phyloP scores from a whole-genome alignment of 2,797 vertebrate species.

The Dipus sagitta region DNA sequence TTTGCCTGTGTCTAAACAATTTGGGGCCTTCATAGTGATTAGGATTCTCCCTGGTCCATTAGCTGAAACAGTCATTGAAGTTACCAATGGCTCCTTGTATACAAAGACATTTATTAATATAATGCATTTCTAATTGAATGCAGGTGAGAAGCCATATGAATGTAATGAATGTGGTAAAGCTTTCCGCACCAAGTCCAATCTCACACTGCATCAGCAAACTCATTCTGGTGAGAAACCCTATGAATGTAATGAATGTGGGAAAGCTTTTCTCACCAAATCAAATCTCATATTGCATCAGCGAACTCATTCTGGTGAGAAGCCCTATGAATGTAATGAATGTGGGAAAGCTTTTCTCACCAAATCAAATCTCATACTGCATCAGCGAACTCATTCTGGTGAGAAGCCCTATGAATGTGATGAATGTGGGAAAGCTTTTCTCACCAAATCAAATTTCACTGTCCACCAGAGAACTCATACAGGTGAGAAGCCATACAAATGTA shows the following conservation, averaged over 20 bases:
- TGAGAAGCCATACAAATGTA: too few relatives aligned
- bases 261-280: neutral
- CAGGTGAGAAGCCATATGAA: too few relatives aligned
- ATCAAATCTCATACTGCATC: neutral
- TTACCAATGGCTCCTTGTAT: too few relatives aligned
- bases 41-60: too few relatives aligned
- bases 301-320: neutral
- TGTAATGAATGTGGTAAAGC: neutral
- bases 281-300: neutral
- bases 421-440: neutral
- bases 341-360: too few relatives aligned
- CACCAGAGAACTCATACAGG: neutral
- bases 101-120: too few relatives aligned
- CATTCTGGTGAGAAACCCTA: neutral
- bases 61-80: too few relatives aligned
- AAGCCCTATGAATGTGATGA: neutral
- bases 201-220: neutral
- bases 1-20: too few relatives aligned
- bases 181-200: neutral
- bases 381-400: neutral
- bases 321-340: neutral
- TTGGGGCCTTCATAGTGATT: too few relatives aligned
- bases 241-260: neutral
- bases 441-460: neutral
- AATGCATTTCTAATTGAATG: too few relatives aligned